Evolutionary conservation across 2,113 vertebrate species (phyloP).

Genomic region (Hiodon tergisus): DNA sequence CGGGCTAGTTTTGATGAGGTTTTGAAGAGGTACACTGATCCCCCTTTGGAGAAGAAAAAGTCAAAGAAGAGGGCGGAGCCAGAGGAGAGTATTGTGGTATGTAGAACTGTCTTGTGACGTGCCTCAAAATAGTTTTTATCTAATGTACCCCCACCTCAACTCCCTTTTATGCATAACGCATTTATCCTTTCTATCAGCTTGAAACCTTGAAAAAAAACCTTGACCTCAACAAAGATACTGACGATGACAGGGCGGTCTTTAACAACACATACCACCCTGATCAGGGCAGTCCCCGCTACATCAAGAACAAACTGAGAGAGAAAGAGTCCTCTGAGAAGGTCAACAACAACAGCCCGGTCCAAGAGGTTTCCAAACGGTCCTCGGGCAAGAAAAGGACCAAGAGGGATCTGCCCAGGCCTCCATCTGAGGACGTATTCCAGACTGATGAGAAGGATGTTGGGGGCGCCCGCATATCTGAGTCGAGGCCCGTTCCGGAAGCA

Average conservation of each 20-base stretch:
- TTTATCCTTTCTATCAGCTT: slow-evolving; percentile 62
- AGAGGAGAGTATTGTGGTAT: slow-evolving; percentile 72
- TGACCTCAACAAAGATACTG: slow-evolving; percentile 64
- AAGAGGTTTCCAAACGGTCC: slow-evolving; percentile 43
- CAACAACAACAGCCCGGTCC: slow-evolving; percentile 41
- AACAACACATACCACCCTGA: slow-evolving; percentile 63
- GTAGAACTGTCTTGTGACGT: slow-evolving; percentile 36
- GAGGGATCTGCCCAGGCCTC: slow-evolving; percentile 50
- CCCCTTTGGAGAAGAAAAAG: slow-evolving; percentile 62
- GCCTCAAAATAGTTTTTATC: slow-evolving; percentile 7
- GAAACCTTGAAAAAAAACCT: slow-evolving; percentile 68
- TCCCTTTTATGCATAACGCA: background rate
- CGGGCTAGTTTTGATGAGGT: slow-evolving; percentile 81
- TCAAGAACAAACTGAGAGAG: slow-evolving; percentile 69
- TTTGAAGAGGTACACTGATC: slow-evolving; percentile 67
- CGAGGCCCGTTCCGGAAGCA: slow-evolving; percentile 44
- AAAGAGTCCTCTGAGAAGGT: slow-evolving; percentile 59
- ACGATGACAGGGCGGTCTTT: slow-evolving; percentile 66
- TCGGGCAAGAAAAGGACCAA: slow-evolving; percentile 61
- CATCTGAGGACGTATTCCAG: slow-evolving; percentile 40
- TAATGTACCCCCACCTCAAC: background rate
- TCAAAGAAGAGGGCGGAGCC: slow-evolving; percentile 55
- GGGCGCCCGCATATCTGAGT: slow-evolving; percentile 37
- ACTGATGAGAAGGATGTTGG: slow-evolving; percentile 36
- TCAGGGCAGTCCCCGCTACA: slow-evolving; percentile 64